Evolutionary conservation across 1,140 invertebrate species (phyloP), one percentile per base, ranked within the genome.

Genomic region (Vollenhovia emeryi): DNA sequence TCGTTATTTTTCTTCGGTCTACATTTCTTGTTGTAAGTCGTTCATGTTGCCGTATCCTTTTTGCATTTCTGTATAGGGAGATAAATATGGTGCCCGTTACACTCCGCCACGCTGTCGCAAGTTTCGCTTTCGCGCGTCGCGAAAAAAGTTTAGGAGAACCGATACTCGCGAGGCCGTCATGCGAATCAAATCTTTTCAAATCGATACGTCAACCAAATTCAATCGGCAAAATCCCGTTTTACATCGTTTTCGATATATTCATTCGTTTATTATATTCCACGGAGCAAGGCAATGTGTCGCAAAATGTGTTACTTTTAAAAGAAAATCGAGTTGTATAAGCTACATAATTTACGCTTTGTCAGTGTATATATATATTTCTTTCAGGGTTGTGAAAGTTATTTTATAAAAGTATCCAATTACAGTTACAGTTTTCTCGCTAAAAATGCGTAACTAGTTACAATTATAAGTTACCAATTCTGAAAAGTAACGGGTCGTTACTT

Each of bases 111-210:
- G 6, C 45, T 52, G 45, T 60, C 9, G 62, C 9, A 68, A 43
- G 43, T 43, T 43, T 43, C 43, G 9, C 43, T 43, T 43, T 43
- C 18, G 62, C 9, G 3, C 9, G n/a, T 33, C n/a, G n/a, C 43
- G 45, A 52, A 79, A 79, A 78, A 79, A 68, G 18, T 33, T 60
- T 40, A 27, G 18, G 24, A 36, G 13, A 76, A 43, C 13, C 24
- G 13, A 36, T 18, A 36, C 45, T 75, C 27, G 24, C 75, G 40
- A 78, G 2, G 76, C 45, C n/a, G 48, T 79, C 76, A 79, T 55
- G 76, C 60, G 62, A 79, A 68, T 27, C 48, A 11, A 68, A 64
- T 68, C 8, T 64, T 68, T 79, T 13, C 24, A 7, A 52, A 5
- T 78, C 13, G 5, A 48, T 27, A 78, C 18, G 15, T 55, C 6